Evolutionary conservation across 2,113 vertebrate genomes (phyloP).

Genomic region (Cinclus mexicanus): DNA sequence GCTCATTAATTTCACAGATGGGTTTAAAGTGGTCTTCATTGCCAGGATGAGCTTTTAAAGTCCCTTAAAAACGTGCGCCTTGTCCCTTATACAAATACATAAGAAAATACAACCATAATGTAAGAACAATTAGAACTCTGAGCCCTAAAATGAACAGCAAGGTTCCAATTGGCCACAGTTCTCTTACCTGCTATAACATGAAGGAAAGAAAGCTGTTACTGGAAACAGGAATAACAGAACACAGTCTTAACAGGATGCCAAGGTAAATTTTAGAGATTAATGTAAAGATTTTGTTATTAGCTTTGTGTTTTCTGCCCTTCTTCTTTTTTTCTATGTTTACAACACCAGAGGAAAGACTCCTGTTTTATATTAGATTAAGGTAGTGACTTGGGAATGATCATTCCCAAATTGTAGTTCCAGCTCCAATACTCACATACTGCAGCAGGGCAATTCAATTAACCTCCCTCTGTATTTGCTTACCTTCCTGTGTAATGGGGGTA

Average conservation of each 20-base stretch:
- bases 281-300: not conserved
- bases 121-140: not conserved
- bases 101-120: not conserved
- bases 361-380: not conserved
- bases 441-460: constrained; percentile 57
- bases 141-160: not conserved
- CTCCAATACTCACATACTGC: not conserved
- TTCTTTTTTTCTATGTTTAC: not conserved
- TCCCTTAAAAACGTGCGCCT: not conserved
- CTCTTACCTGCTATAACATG: not conserved
- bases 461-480: constrained; percentile 37
- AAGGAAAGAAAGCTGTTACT: not conserved
- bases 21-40: not conserved
- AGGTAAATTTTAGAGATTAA: not conserved
- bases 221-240: not conserved
- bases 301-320: not conserved
- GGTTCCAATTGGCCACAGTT: not conserved
- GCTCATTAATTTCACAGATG: not conserved
- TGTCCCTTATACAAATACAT: not conserved
- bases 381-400: constrained; percentile 21
- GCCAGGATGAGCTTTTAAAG: not conserved
- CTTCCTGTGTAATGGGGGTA: constrained; percentile 38
- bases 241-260: not conserved
- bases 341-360: not conserved
- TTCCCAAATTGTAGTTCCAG: constrained; percentile 28